Conservation (phyloP, 2,888 invertebrate genomes). For the Melanophora roralis region DNA sequence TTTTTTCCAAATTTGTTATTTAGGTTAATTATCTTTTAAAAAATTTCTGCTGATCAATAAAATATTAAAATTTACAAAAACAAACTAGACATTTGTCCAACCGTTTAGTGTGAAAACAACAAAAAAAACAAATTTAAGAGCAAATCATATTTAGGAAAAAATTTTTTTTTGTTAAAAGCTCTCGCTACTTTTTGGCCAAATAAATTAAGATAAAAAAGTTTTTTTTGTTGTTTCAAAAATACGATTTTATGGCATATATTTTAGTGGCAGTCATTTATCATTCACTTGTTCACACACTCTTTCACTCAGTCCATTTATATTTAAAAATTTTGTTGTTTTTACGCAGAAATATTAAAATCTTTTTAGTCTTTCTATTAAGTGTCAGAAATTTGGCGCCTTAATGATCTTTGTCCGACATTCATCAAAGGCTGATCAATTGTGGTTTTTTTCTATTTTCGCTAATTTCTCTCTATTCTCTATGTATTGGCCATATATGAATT, state of each 20-base stretch:
- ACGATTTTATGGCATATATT: background rate
- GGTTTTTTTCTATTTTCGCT: background rate
- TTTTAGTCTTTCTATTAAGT: conserved; percentile 3
- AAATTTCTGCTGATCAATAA: background rate
- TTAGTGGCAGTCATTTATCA: conserved; percentile 10
- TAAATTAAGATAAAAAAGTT: too few species aligned
- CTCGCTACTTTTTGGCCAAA: background rate
- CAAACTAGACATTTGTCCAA: background rate
- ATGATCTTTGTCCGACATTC: background rate
- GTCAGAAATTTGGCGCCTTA: conserved; percentile 7
- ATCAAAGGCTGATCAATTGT: background rate
- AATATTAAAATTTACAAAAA: background rate
- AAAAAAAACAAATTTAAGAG: background rate
- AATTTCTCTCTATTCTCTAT: background rate
- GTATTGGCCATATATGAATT: background rate
- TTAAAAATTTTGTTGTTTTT: background rate
- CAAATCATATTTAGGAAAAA: conserved; percentile 1
- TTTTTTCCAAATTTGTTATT: background rate
- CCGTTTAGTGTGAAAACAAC: background rate
- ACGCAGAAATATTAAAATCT: background rate
- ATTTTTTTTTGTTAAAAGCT: background rate
- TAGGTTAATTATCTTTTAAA: conserved; percentile 27
- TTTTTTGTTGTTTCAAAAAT: too few species aligned
- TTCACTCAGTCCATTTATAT: background rate
- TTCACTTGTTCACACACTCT: background rate